Base-by-base conservation (phyloP, 92 coral and sea anemone genomes). In the Paramuricea clavata region DNA sequence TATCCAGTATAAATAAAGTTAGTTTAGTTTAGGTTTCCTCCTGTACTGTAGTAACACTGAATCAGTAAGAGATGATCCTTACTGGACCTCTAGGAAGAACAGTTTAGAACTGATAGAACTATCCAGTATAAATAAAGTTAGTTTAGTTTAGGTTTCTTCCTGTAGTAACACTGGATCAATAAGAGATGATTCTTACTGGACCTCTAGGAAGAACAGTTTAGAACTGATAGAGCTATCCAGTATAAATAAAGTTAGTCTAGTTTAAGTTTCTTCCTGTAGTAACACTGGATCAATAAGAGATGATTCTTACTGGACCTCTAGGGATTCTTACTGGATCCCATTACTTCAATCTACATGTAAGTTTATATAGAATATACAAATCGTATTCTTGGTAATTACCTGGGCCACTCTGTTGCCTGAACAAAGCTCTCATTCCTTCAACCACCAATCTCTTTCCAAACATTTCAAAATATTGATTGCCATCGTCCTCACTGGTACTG, bases 381-480 rank as follows among this genome's bases (percentile, higher is more conserved):
- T 47, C 16, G 10, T 4, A 4, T 39, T 39, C 10, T 4, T 39
- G 44, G 1, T 15, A 1, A 47, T 84, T 8, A 73, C 74, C 68
- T 84, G 76, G 68, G 74, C 86, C 78, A 19, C 61, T 42, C 23
- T 82, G 34, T 69, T 86, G 82, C 49, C 84, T 68, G 71, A 90
- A 93, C 12, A 93, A 81, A n/a, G 43, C 35, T 81, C 85, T 91
- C 21, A 95, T 88, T 65, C 95, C 98, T 69, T 89, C 93, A 75
- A 95, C 93, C 28, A 95, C 93, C 26, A 90, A 82, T 23, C 83
- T 91, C 74, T 82, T 90, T 11, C 96, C 87, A 62, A 92, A 79
- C 44, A 85, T 61, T 49, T 82, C 87, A 85, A 95, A 95, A 86
- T 91, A 95, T 23, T 94, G 82, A 33, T 75, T 90, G 33, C 26